Conservation (phyloP, 2,888 invertebrate genomes). For the Drosophila aldrichi region DNA sequence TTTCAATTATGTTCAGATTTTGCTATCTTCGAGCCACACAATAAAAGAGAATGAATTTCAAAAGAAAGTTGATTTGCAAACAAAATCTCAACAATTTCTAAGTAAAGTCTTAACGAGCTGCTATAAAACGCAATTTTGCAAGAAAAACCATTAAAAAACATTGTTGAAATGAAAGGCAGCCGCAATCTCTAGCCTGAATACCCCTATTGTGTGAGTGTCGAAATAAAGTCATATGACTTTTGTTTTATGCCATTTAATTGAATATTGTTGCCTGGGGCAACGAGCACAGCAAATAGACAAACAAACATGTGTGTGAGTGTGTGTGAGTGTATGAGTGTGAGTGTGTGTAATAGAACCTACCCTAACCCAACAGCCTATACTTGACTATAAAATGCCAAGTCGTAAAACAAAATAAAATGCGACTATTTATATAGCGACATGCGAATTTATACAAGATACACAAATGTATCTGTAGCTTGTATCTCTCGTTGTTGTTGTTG, state of each 20-base stretch:
- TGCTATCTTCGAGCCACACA: neutral
- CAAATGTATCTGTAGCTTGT: conserved; percentile 26
- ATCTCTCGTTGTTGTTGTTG: conserved; percentile 4
- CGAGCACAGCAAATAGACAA: conserved; percentile 25
- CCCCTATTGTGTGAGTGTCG: conserved; percentile 9
- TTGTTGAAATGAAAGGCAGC: neutral
- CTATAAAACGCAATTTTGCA: conserved; percentile 1
- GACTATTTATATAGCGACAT: conserved; percentile 58
- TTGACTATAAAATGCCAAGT: conserved; percentile 11
- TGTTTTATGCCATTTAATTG: conserved; percentile 55
- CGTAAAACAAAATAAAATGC: conserved; percentile 52
- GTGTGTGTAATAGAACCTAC: neutral
- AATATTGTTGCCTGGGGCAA: conserved; percentile 61
- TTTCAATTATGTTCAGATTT: neutral
- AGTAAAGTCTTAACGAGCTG: conserved; percentile 3
- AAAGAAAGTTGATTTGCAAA: conserved; percentile 2
- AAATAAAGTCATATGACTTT: conserved; percentile 49
- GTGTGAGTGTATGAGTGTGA: neutral
- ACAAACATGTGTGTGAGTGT: neutral
- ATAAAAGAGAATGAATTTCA: neutral
- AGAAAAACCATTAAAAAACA: neutral
- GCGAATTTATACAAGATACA: conserved; percentile 46
- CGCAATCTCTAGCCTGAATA: neutral
- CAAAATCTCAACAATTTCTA: conserved; percentile 5
- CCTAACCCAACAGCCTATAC: conserved; percentile 6